Base-by-base conservation (phyloP, 2,888 invertebrate species). In the Biston stratarius region DNA sequence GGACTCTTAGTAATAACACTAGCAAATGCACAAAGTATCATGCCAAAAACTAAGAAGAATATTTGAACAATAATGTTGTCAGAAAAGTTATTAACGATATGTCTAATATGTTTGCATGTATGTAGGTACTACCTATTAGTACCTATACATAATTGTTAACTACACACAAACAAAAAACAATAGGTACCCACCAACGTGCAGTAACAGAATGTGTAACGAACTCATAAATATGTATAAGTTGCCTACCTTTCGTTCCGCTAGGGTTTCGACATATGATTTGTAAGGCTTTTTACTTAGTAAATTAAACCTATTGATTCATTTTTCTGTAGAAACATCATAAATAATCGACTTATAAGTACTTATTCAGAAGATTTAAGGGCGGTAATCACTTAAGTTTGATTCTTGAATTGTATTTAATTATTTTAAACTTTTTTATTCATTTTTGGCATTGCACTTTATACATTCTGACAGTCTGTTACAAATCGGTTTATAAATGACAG, bases 191-290 rank as follows among this genome's bases (percentile, higher is more conserved):
- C 58, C 6, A 34, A 44, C 45, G n/a, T 45, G 47, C 40, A 36
- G 33, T 48, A 38, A 36, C 44, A 34, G n/a, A 42, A 24, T 65
- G 55, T 61, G 66, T 42, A 66, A 56, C 38, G 40, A 57, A 34
- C 62, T 67, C 61, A 66, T 67, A 62, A 62, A 67, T 67, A 67
- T 58, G 58, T 53, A 67, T 24, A 36, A 67, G 62, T 45, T 45
- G 44, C 12, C 14, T 53, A 55, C 55, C 65, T 66, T 66, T 67
- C 67, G 67, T 67, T 67, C 53, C 67, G 61, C 61, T 53, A 62
- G 12, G 53, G 67, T 67, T 67, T 62, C 62, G 44, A 67, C 67
- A 67, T 56, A 49, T 49, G 42, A 55, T 64, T 55, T 55, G 42
- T 64, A 12, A 38, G 38, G 58, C 9, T n/a, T 44, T 63, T 24